These are phyloP conservation scores for Graphium colonna DNA, from an alignment of 2,888 invertebrate genomes.

Conservation along the genomic window DNA sequence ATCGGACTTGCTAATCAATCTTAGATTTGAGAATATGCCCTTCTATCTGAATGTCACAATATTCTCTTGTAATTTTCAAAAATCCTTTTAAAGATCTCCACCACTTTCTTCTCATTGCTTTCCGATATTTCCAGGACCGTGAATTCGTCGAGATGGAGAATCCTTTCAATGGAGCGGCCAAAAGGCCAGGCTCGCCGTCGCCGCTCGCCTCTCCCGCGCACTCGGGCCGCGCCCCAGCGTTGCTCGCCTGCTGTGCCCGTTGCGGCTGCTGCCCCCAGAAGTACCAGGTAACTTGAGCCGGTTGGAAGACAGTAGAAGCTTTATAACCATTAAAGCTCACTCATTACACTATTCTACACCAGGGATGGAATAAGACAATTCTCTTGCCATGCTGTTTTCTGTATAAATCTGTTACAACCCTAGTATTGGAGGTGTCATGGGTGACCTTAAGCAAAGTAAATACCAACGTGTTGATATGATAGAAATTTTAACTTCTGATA, in stretches of 20 bases:
- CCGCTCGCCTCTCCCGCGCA: constrained; percentile 93
- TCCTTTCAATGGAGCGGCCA: constrained; percentile 95
- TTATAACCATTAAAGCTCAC: not conserved
- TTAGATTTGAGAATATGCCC: too few relatives aligned
- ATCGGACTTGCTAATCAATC: too few relatives aligned
- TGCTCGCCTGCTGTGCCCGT: constrained; percentile 93
- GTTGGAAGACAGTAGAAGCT: not conserved
- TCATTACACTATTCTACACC: too few relatives aligned
- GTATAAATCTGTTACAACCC: too few relatives aligned
- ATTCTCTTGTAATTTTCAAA: too few relatives aligned
- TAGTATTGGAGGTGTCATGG: too few relatives aligned
- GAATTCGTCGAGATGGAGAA: constrained; percentile 98
- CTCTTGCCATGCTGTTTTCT: too few relatives aligned
- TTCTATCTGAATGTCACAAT: too few relatives aligned
- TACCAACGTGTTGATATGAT: too few relatives aligned
- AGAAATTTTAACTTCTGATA: too few relatives aligned
- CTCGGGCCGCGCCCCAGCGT: constrained; percentile 85
- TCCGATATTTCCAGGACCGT: constrained; percentile 84
- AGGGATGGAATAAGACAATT: too few relatives aligned
- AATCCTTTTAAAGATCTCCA: not conserved
- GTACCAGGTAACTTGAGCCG: constrained; percentile 84
- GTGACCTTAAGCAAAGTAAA: too few relatives aligned
- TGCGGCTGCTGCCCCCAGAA: constrained; percentile 93
- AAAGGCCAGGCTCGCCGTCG: constrained; percentile 93
- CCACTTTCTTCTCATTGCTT: not conserved